phyloP scores from a whole-genome alignment of 2,888 invertebrate species.

The Tinea semifulvella region DNA sequence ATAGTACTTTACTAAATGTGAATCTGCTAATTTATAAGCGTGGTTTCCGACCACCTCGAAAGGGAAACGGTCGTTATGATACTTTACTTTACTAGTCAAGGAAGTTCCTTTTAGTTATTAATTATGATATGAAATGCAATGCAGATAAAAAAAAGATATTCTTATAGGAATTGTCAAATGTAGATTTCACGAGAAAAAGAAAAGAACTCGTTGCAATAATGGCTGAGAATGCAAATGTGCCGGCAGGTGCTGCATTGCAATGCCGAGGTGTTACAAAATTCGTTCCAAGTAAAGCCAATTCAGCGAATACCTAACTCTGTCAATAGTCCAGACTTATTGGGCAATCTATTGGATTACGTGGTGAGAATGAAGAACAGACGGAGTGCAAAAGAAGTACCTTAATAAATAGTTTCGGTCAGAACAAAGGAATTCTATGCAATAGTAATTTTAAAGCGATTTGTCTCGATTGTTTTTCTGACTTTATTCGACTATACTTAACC shows the following conservation, averaged over 20 bases:
- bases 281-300: not conserved
- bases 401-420: not conserved
- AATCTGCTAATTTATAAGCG: too few relatives aligned
- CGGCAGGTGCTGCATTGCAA: not conserved
- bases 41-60: too few relatives aligned
- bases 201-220: not conserved
- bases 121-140: too few relatives aligned
- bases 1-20: too few relatives aligned
- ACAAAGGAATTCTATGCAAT: not conserved
- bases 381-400: not conserved
- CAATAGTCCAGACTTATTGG: not conserved
- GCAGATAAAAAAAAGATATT: too few relatives aligned
- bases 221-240: slow-evolving; percentile 1
- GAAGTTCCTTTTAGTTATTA: too few relatives aligned
- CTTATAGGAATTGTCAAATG: too few relatives aligned
- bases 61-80: too few relatives aligned
- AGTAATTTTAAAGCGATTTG: not conserved
- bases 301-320: not conserved
- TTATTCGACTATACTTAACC: slow-evolving; percentile 3
- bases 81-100: too few relatives aligned
- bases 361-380: not conserved
- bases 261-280: not conserved
- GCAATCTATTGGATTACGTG: slow-evolving; percentile 2
- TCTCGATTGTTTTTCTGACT: not conserved
- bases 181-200: too few relatives aligned